Conservation (phyloP, 2,888 invertebrate genomes). For the Alloplasta piceator region DNA sequence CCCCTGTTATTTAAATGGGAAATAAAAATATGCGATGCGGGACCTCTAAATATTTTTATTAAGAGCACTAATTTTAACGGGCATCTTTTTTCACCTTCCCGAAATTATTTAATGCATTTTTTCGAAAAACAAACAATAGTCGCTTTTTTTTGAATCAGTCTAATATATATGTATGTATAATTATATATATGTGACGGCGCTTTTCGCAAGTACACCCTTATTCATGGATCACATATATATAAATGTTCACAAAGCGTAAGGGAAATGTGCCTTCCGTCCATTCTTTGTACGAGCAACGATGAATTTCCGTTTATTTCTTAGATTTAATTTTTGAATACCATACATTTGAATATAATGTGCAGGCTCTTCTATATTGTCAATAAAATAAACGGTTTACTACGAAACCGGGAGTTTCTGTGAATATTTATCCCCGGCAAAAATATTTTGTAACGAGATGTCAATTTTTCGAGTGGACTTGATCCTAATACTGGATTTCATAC, state of each 20-base stretch:
- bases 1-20: no score
- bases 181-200: conserved; percentile 11
- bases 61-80: no score
- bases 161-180: conserved; percentile 10
- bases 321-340: conserved; percentile 53
- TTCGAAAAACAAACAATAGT: no score
- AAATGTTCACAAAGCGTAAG: conserved; percentile 46
- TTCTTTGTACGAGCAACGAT: conserved; percentile 41
- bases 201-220: conserved; percentile 1
- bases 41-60: no score
- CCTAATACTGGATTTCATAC: no score
- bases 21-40: no score
- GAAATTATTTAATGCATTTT: no score
- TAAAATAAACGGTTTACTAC: conserved; percentile 45
- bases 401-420: conserved; percentile 7
- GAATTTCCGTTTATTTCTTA: conserved; percentile 33
- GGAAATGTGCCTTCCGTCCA: conserved; percentile 40
- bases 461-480: no score
- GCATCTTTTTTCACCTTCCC: no score
- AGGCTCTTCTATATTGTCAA: conserved; percentile 15
- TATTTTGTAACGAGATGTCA: no score
- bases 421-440: not conserved
- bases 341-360: conserved; percentile 35
- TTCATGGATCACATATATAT: conserved; percentile 12
- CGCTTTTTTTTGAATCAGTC: no score